Base-by-base conservation (phyloP, 2,113 vertebrate species). In the Sinocyclocheilus grahami region DNA sequence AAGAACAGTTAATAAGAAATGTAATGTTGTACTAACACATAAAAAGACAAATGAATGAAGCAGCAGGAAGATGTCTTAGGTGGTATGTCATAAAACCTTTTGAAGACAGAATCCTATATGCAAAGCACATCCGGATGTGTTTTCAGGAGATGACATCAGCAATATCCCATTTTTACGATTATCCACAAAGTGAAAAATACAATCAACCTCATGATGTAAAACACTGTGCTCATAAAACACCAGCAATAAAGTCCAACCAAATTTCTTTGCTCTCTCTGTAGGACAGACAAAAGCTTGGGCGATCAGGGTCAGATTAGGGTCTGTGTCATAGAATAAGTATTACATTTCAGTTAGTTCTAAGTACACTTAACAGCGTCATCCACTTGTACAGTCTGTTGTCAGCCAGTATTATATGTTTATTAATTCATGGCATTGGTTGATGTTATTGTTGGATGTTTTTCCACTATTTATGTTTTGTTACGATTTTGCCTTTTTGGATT, bases 111-210 rank as follows among this genome's bases (percentile, higher is more conserved):
- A 46, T 42, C 22, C n/a, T 80, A 12, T 62, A 14, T 39, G 12
- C 51, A 55, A 55, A 0, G 53, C 33, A 13, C 13, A 30, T 16
- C 24, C 14, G 14, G 12, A 42, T 81, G 13, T 81, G 37, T 16
- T 53, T 82, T 67, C 9, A 51, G 37, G 12, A 63, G 80, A 69
- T 82, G 14, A 24, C 18, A 67, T 82, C 42, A 33, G 42, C 80
- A 69, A 12, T 69, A 82, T 48, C 13, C 30, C 58, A 60, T 22
- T 82, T 82, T 82, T 48, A 27, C 16, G n/a, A 69, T 82, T 46
- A 0, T 22, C 39, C 39, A 69, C 33, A 51, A 82, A 69, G 22
- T 81, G 9, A 58, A 62, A 80, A 58, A 81, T 58, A 60, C 9
- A 69, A 69, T 48, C 75, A 18, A 13, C 62, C 12, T 81, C 27